Base-by-base conservation (phyloP, 2,888 invertebrate species). In the Leptopilina syphax region DNA sequence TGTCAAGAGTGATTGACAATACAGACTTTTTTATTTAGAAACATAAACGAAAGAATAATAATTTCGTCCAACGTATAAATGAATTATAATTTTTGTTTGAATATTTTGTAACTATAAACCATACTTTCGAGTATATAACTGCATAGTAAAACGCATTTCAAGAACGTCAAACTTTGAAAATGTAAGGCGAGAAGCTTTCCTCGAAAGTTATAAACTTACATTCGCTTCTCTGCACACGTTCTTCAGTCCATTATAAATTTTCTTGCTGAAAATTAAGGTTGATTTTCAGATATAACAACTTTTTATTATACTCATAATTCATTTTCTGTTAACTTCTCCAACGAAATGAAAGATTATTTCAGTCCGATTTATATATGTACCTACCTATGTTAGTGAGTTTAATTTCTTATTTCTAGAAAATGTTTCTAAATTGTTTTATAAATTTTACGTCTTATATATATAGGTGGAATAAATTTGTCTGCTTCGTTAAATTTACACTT, bases 131-230 rank as follows among this genome's bases (percentile, higher is more conserved):
- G 60, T 60, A 60, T 7, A 60, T 60, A 60, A n/a, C 13, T 60
- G 24, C 18, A 63, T 63, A 24, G 18, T 63, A 63, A 18, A 63
- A 63, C 24, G 24, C 24, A 63, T 63, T 63, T 63, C 9, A 70
- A 70, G 70, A 50, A 70, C 70, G 27, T 70, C 70, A 70, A 70
- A 70, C 70, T 70, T 70, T 70, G 27, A 13, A 70, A 70, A 70
- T 70, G 70, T 50, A 70, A 70, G 70, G 70, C 70, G 27, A 70
- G 70, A 70, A 70, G 70, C 70, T 70, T 70, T 54, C 70, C 70
- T 70, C 12, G 70, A 13, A 70, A 70, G 70, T 70, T 70, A 70
- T 70, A 70, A 70, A 70, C 54, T 70, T 54, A 54, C 70, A 12
- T 70, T 70, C 54, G 27, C 70, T 54, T 27, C 70, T 70, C 27